Evolutionary conservation across 2,113 vertebrate species (phyloP), one percentile per base, ranked within the genome.

Genomic region (Rhinogobius similis): DNA sequence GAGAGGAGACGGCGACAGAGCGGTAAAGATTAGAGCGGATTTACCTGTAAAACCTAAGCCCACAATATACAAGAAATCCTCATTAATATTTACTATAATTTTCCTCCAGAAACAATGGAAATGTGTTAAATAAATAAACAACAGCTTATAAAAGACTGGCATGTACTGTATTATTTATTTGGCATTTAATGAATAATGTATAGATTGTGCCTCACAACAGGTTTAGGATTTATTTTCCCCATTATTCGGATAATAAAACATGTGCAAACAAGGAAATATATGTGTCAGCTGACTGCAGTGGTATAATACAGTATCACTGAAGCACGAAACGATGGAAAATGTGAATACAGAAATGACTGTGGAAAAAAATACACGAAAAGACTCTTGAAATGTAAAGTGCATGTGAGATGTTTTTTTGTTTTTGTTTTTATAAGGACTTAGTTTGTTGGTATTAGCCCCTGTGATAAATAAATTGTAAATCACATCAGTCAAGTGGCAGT

Each of bases 1-100:
- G 71, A 78, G 62, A 52, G 76, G 70, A 81, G 77, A 86, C 62
- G 70, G 79, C 77, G 71, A 81, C 79, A 76, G 61, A 71, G 58
- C 52, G 65, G 58, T 52, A 70, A 63, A 82, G 73, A 86, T 81
- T 82, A 86, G 55, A 75, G 50, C 66, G 67, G 80, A 82, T 81
- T 83, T 87, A 79, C 55, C 50, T 64, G 59, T 29, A 56, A 39
- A 58, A 58, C n/a, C 29, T 76, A 61, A 81, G 78, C 59, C 58
- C 38, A 62, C 46, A 68, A 24, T 5, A 59, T 53, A 73, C 44
- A 53, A 11, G 2, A 38, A 27, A 48, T 10, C 50, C 44, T 70
- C 71, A 68, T 82, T 29, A 61, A 65, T 85, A 75, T 86, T 71
- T 58, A 46, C 67, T 11, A 23, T 38, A 0, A 16, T 73, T 58